Evolutionary conservation across 2,888 invertebrate genomes (phyloP).

Genomic region (Hypomecis punctinalis): DNA sequence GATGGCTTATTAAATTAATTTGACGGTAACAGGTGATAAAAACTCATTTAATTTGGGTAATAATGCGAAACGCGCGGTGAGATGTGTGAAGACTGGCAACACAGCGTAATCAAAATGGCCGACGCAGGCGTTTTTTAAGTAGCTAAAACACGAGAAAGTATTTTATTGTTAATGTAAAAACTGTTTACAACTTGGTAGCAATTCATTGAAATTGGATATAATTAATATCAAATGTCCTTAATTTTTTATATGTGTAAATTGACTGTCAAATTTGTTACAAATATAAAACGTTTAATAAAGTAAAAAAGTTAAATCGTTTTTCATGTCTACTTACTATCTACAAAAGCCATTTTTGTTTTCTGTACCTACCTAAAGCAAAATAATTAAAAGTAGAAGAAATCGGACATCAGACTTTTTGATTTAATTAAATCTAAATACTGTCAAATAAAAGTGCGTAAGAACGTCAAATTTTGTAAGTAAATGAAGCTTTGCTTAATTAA

Average conservation of each 20-base stretch:
- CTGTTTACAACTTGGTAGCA: neutral
- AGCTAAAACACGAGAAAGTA: constrained; percentile 10
- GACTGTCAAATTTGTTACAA: no score
- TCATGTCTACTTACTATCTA: no score
- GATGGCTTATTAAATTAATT: constrained; percentile 51
- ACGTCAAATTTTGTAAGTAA: neutral
- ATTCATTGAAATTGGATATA: neutral
- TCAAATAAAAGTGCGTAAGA: neutral
- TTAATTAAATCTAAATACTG: no score
- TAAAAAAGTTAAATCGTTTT: no score
- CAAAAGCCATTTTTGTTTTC: no score
- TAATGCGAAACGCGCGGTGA: constrained; percentile 30
- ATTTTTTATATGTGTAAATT: neutral
- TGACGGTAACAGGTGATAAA: constrained; percentile 49
- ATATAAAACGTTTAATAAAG: no score
- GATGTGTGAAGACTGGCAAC: constrained; percentile 23
- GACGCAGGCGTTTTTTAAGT: constrained; percentile 11
- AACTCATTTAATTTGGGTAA: constrained; percentile 46
- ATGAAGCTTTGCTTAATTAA: constrained; percentile 1
- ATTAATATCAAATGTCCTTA: neutral
- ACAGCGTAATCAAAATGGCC: constrained; percentile 15
- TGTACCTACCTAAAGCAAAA: no score
- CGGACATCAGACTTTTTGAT: no score
- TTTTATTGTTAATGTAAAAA: neutral
- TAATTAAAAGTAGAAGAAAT: no score